A percentile compares a stretch with the other conserved stretches of the same genome.
Conservation (phyloP, 2,888 invertebrate genomes). For the Mactromeris polynyma region DNA sequence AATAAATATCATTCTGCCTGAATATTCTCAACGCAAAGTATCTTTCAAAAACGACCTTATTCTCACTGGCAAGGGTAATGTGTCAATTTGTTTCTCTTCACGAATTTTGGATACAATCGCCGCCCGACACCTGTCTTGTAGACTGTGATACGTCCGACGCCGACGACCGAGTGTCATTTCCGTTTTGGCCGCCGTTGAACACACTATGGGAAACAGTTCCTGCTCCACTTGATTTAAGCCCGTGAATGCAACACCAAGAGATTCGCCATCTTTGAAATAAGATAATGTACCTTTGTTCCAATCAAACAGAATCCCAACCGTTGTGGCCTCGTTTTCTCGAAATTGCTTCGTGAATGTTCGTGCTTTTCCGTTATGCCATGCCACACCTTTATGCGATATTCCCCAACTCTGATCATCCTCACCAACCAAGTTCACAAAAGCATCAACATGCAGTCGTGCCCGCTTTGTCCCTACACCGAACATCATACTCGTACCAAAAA, state of each 20-base stretch:
- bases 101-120: slow-evolving; percentile 89
- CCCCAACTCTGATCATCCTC: slow-evolving; percentile 92
- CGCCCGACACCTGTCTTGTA: slow-evolving; percentile 90
- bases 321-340: slow-evolving; percentile 91
- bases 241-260: slow-evolving; percentile 91
- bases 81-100: slow-evolving; percentile 88
- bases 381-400: slow-evolving; percentile 91
- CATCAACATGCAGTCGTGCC: slow-evolving; percentile 90
- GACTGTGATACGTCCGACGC: slow-evolving; percentile 90
- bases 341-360: slow-evolving; percentile 91
- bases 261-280: slow-evolving; percentile 91
- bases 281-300: slow-evolving; percentile 90
- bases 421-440: slow-evolving; percentile 92
- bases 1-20: background rate
- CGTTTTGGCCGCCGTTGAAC: slow-evolving; percentile 92
- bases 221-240: slow-evolving; percentile 90
- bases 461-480: slow-evolving; percentile 90
- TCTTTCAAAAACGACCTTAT: slow-evolving; percentile 87
- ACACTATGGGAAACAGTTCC: slow-evolving; percentile 91
- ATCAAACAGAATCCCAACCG: slow-evolving; percentile 91
- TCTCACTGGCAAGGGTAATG: slow-evolving; percentile 89
- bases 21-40: slow-evolving; percentile 51
- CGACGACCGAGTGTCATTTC: slow-evolving; percentile 91
- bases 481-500: slow-evolving; percentile 93
- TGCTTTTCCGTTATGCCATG: slow-evolving; percentile 91